Base-by-base conservation (phyloP, 2,888 invertebrate species). In the Stramonita haemastoma region DNA sequence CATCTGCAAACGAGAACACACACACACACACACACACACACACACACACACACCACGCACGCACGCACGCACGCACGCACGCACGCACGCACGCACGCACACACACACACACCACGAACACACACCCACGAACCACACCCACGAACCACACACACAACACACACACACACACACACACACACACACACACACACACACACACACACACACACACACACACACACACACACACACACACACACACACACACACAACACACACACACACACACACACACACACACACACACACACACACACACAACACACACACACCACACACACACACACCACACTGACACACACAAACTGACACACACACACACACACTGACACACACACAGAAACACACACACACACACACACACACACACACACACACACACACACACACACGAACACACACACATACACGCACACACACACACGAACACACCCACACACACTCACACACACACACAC, bases 271-370 rank as follows among this genome's bases (percentile, higher is more conserved):
- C 73, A 26, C n/a, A n/a, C 73, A 73, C 73, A 6, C 29, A 77
- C 73, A 77, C 73, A 77, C 73, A 29, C 29, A 77, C 73, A 77
- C 73, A 77, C n/a, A 73, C 73, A 73, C n/a, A 73, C 73, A 73
- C 26, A 73, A 17, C 73, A 73, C 73, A 26, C 73, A 19, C 22
- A 19, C 73, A 73, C 73, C 60, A 26, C 73, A 19, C 22, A 19
- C 73, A 73, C 73, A 19, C 11, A 60, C 60, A 60, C 60, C 19
- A 60, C 19, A 60, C 60, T 15, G 60, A 60, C 73, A 73, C 73
- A 73, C 73, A 73, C 73, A n/a, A 19, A 73, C 73, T 26, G 22
- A 73, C 22, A 73, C 73, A 73, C n/a, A 73, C 73, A 73, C 26
- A 73, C 73, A 73, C 26, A 73, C 11, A 15, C 13, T 15, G 13